Conservation (phyloP, 2,888 invertebrate genomes). For the Phymatocera aterrima region DNA sequence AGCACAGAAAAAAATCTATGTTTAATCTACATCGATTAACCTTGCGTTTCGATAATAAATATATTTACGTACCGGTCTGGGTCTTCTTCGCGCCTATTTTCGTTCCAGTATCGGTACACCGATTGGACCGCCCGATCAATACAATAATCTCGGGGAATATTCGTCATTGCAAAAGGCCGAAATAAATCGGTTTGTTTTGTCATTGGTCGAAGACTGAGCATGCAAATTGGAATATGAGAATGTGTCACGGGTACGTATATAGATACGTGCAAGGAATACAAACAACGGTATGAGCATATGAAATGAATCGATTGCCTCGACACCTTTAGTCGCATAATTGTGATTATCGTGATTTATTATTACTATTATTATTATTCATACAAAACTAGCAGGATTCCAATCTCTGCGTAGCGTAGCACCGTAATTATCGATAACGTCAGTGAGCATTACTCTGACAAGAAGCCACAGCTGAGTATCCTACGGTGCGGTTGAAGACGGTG, state of each 20-base stretch:
- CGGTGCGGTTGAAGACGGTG: not conserved
- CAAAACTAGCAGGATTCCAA: not conserved
- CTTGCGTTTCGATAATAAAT: not conserved
- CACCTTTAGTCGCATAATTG: too few species aligned
- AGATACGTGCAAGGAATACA: conserved; percentile 23
- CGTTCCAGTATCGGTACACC: not conserved
- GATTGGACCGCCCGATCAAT: not conserved
- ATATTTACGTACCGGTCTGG: conserved; percentile 40
- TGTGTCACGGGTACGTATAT: not conserved
- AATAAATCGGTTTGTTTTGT: conserved; percentile 38
- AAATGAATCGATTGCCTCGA: conserved; percentile 24
- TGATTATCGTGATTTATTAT: too few species aligned
- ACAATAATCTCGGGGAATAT: too few species aligned
- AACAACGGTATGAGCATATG: not conserved
- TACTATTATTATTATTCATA: not conserved
- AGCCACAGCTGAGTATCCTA: not conserved
- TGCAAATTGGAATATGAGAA: conserved; percentile 22
- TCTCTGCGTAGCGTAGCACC: not conserved
- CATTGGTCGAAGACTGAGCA: conserved; percentile 21
- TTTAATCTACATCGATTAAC: not conserved
- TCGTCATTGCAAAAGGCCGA: too few species aligned
- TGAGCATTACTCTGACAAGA: not conserved
- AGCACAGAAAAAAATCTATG: not conserved
- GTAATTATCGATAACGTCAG: conserved; percentile 12
- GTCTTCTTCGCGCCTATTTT: not conserved